Conservation (phyloP, 2,797 vertebrate genomes). For the Manis crassicaudata region DNA sequence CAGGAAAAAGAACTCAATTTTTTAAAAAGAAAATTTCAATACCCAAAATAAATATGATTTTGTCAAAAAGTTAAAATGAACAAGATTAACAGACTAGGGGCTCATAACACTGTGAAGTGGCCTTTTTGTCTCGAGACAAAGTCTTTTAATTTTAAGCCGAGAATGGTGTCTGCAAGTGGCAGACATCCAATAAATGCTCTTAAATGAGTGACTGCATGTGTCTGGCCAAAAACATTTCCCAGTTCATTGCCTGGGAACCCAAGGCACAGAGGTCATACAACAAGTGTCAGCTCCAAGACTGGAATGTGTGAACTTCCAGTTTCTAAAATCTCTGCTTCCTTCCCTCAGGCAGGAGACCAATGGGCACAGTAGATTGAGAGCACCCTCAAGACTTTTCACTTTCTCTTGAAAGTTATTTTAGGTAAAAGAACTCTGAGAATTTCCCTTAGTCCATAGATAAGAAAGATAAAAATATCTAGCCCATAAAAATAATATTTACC, state of each 20-base stretch:
- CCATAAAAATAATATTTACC: slow-evolving; percentile 85
- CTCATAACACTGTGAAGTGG: not conserved
- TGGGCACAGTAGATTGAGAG: slow-evolving; percentile 16
- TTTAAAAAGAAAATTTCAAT: not conserved
- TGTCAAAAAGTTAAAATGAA: slow-evolving; percentile 37
- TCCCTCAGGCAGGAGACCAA: slow-evolving; percentile 31
- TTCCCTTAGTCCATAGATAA: slow-evolving; percentile 57
- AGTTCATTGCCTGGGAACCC: not conserved
- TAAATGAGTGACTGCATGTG: slow-evolving; percentile 12
- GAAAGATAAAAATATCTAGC: slow-evolving; percentile 64
- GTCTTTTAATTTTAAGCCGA: slow-evolving; percentile 40
- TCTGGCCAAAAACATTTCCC: not conserved
- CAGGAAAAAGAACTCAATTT: not conserved
- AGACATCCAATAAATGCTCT: not conserved
- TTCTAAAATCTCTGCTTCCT: slow-evolving; percentile 36
- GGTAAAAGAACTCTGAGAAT: slow-evolving; percentile 66
- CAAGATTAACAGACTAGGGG: not conserved
- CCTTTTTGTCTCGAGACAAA: not conserved
- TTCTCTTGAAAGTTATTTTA: slow-evolving; percentile 60
- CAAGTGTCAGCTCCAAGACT: not conserved
- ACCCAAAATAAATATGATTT: not conserved
- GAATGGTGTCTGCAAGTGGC: not conserved
- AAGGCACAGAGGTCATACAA: not conserved
- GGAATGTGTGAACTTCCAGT: not conserved
- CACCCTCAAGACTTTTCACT: slow-evolving; percentile 23